Evolutionary conservation across 1,140 invertebrate species (phyloP).

Genomic region (Condylostylus longicornis): DNA sequence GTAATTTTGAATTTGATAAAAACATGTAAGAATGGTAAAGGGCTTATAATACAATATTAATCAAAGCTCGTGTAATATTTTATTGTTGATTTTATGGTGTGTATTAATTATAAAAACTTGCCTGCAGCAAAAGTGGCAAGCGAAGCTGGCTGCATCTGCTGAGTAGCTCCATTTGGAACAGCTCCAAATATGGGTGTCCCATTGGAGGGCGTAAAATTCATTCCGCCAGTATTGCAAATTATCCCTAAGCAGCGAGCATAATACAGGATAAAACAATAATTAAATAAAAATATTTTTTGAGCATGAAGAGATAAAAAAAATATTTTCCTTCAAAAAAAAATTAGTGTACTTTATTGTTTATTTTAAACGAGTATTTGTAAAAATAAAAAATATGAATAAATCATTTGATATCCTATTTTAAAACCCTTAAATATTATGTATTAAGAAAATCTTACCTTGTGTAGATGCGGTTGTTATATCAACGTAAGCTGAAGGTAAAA

Average conservation of each 20-base stretch:
- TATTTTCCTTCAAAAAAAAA: too few relatives aligned
- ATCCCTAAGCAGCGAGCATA: background rate
- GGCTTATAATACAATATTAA: too few relatives aligned
- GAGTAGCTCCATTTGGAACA: constrained; percentile 1
- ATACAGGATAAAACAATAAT: background rate
- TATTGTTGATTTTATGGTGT: too few relatives aligned
- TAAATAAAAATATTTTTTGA: background rate
- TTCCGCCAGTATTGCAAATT: background rate
- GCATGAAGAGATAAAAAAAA: too few relatives aligned
- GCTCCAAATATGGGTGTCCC: constrained; percentile 1
- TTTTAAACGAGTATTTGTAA: too few relatives aligned
- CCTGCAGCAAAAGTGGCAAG: constrained; percentile 3
- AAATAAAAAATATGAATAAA: too few relatives aligned
- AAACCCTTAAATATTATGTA: too few relatives aligned
- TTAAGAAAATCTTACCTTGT: constrained; percentile 1
- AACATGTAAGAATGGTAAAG: too few relatives aligned
- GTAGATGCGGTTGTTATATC: constrained; percentile 7
- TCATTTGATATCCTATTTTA: background rate
- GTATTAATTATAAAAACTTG: constrained; percentile 2
- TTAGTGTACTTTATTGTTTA: too few relatives aligned
- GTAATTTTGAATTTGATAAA: too few relatives aligned
- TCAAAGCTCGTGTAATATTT: too few relatives aligned
- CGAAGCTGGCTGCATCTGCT: background rate
- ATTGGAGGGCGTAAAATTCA: constrained; percentile 3
- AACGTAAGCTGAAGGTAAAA: too few relatives aligned